A percentile compares a stretch with the other conserved stretches of the same genome.
Conservation (phyloP, 1,140 invertebrate species). For the Lasioglossum baleicum region DNA sequence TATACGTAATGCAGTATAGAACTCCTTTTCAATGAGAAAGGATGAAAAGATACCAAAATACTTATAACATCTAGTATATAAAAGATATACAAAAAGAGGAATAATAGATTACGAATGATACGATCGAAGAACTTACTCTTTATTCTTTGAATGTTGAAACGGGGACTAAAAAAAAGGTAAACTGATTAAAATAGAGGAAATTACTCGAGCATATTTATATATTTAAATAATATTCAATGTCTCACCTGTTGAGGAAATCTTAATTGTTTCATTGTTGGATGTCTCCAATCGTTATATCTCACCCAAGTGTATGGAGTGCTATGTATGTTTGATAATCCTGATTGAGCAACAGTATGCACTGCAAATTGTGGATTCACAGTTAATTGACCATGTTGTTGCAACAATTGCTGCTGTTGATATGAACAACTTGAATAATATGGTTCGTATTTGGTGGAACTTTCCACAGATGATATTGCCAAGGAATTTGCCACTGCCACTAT, state of each 20-base stretch:
- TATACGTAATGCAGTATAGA: constrained; percentile 29
- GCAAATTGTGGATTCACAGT: constrained; percentile 54
- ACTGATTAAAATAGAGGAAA: constrained; percentile 8
- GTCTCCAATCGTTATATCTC: constrained; percentile 59
- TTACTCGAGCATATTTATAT: neutral
- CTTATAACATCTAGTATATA: constrained; percentile 5
- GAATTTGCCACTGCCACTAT: constrained; percentile 69
- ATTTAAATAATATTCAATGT: neutral
- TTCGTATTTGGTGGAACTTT: constrained; percentile 54
- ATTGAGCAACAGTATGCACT: constrained; percentile 34
- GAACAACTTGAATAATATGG: constrained; percentile 65
- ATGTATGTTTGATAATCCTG: constrained; percentile 40
- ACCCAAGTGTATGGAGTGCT: constrained; percentile 48
- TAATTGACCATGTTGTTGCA: constrained; percentile 61
- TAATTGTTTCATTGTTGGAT: constrained; percentile 58
- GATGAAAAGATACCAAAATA: constrained; percentile 31
- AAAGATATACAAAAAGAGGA: constrained; percentile 8
- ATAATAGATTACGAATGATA: neutral
- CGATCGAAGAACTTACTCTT: constrained; percentile 26
- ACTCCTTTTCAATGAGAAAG: constrained; percentile 33
- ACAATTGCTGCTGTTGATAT: constrained; percentile 64
- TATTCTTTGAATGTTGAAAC: constrained; percentile 33
- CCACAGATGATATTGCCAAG: constrained; percentile 56
- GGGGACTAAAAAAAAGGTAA: constrained; percentile 17
- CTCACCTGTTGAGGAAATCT: constrained; percentile 58